Evolutionary conservation across 2,113 vertebrate genomes (phyloP), one percentile per base, ranked within the genome.

Genomic region (Chinchilla lanigera): DNA sequence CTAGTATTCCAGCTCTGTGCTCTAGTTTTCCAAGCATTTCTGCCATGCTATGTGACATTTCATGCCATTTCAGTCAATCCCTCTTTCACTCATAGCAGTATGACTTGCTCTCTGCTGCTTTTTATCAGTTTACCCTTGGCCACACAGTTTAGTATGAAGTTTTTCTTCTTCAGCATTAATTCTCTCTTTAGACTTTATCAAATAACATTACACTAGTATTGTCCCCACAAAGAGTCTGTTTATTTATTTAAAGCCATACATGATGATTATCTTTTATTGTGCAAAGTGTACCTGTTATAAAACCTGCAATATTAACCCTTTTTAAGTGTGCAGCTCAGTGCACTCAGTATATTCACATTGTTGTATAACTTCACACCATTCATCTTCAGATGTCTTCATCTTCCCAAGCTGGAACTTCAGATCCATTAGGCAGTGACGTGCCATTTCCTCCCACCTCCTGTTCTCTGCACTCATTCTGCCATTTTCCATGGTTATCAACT

Each of bases 221-320:
- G 4, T 1, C 47, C 7, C 30, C 12, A 1, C 54, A 22, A 50
- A 26, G 1, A 1, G 28, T 26, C 4, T 33, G 0, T 4, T 89
- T 41, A 7, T 38, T 52, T n/a, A 13, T 69, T 44, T 81, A 50
- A 71, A 83, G 22, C 7, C 61, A 41, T n/a, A 69, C 1, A 7
- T 41, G 24, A 56, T 11, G 13, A 44, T 54, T 67, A 41, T n/a
- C 52, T 60, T 52, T 14, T 77, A 63, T 30, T 47, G 9, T 65
- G 44, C 28, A 52, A 65, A 38, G 50, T 30, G 38, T 7, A 16
- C 17, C 47, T 50, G 19, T 5, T 16, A 65, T 38, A 17, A 28
- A 65, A 80, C 41, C 30, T 65, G 1, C 16, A 30, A 13, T 38
- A 52, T 90, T 28, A 52, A 52, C 24, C 6, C n/a, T 20, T 41